Conservation (phyloP, 2,888 invertebrate genomes). For the Mesorhabditis spiculigera region DNA sequence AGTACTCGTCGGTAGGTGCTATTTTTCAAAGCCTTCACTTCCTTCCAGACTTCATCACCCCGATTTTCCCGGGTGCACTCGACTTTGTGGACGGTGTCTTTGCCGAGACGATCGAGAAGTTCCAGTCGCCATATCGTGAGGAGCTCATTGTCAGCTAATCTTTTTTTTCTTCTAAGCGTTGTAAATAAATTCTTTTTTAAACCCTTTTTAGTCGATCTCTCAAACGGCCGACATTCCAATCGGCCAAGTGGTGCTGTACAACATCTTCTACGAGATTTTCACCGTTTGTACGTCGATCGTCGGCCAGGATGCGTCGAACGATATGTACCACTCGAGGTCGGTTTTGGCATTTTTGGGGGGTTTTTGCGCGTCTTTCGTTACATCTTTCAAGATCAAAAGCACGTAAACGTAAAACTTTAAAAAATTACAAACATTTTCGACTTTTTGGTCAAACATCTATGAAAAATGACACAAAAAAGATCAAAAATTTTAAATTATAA, state of each 20-base stretch:
- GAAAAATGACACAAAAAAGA: no score
- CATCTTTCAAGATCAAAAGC: no score
- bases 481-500: no score
- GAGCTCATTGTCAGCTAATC: constrained; percentile 33
- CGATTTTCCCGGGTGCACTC: constrained; percentile 42
- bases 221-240: constrained; percentile 44
- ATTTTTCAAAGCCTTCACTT: constrained; percentile 12
- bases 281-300: constrained; percentile 67
- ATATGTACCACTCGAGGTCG: constrained; percentile 29
- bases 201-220: constrained; percentile 39
- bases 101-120: constrained; percentile 31
- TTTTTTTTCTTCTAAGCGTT: background rate
- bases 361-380: no score
- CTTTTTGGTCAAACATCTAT: no score
- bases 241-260: constrained; percentile 65
- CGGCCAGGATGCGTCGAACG: constrained; percentile 59
- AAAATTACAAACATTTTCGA: no score
- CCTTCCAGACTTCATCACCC: constrained; percentile 30
- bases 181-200: background rate
- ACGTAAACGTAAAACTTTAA: no score
- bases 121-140: constrained; percentile 47
- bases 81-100: constrained; percentile 40
- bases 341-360: background rate
- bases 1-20: constrained; percentile 18
- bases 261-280: constrained; percentile 67